These are phyloP conservation scores for Cyrtodaria siliqua DNA, from an alignment of 2,888 invertebrate genomes.

Conservation along the genomic window DNA sequence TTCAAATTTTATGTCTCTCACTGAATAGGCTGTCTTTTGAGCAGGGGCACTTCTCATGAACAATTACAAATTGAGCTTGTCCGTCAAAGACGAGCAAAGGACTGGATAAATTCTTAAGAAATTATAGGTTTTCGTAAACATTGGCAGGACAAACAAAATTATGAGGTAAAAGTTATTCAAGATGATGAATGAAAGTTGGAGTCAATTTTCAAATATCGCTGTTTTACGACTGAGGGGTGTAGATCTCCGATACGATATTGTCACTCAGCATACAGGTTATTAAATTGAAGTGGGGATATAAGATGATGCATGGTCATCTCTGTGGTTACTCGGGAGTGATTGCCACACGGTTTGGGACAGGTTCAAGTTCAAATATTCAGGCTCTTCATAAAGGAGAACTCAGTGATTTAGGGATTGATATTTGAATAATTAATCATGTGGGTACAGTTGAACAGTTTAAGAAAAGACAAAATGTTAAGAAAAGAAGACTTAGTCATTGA, in stretches of 20 bases:
- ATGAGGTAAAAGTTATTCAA: conserved; percentile 17
- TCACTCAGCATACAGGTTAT: conserved; percentile 14
- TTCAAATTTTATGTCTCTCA: too few relatives aligned
- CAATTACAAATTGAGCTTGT: conserved; percentile 16
- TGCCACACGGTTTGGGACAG: too few relatives aligned
- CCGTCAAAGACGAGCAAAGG: conserved; percentile 11
- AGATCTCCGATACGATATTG: conserved; percentile 28
- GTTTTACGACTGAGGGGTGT: conserved; percentile 13
- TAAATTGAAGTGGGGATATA: conserved; percentile 1
- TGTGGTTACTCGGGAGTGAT: too few relatives aligned
- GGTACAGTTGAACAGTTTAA: too few relatives aligned
- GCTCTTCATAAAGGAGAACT: too few relatives aligned
- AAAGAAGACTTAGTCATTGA: too few relatives aligned
- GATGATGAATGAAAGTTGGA: conserved; percentile 12
- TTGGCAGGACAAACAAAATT: not conserved
- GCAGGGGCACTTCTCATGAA: conserved; percentile 1
- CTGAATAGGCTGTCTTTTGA: too few relatives aligned
- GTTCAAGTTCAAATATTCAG: too few relatives aligned
- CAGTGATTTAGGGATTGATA: too few relatives aligned
- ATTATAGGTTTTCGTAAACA: conserved; percentile 17
- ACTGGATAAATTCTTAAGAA: conserved; percentile 30
- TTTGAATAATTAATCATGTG: too few relatives aligned
- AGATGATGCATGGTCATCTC: too few relatives aligned
- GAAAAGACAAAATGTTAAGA: too few relatives aligned
- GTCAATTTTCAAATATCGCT: conserved; percentile 19